Base-by-base conservation (phyloP, 2,888 invertebrate genomes). In the Caenorhabditis afra region DNA sequence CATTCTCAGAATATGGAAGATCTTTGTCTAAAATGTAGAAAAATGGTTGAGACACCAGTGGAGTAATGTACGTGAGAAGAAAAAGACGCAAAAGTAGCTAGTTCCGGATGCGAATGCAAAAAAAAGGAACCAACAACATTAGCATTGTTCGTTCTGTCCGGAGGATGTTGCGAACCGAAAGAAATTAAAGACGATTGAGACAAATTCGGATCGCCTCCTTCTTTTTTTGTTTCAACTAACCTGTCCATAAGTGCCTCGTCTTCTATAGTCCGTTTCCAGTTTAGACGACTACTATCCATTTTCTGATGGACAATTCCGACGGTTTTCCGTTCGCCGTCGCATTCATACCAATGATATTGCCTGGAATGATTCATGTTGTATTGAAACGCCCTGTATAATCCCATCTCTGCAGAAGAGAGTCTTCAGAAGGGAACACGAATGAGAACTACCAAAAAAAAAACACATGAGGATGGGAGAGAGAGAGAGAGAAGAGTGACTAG, bases 211-310 rank as follows among this genome's bases (percentile, higher is more conserved):
- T n/a, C n/a, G n/a, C n/a, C n/a, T n/a, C n/a, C n/a, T n/a, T n/a
- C 29, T 29, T 29, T 29, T 29, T 44, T 3, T 23, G 37, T 44
- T 41, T 20, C 23, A 49, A 71, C 73, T n/a, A 35, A 73, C 73
- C 73, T 64, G 49, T 64, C 64, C 73, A 73, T 73, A 73, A 73
- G 64, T 64, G 64, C 64, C 16, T 58, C 29, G 23, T 45, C 29
- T 58, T 58, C 44, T 58, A 23, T 0, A 45, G 12, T n/a, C 4
- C n/a, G 8, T 20, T 39, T 50, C 18, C 1, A 44, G 44, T 50
- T 41, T 18, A 44, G 41, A 3, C 23, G 22, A 23, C n/a, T n/a
- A 44, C 18, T 58, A 73, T 64, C 71, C 71, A 71, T 64, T 55
- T 12, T 52, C 39, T 29, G n/a, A 18, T 10, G 14, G 37, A 16